These are phyloP conservation scores for Hecatera dysodea DNA, from an alignment of 2,888 invertebrate genomes.

Conservation along the genomic window DNA sequence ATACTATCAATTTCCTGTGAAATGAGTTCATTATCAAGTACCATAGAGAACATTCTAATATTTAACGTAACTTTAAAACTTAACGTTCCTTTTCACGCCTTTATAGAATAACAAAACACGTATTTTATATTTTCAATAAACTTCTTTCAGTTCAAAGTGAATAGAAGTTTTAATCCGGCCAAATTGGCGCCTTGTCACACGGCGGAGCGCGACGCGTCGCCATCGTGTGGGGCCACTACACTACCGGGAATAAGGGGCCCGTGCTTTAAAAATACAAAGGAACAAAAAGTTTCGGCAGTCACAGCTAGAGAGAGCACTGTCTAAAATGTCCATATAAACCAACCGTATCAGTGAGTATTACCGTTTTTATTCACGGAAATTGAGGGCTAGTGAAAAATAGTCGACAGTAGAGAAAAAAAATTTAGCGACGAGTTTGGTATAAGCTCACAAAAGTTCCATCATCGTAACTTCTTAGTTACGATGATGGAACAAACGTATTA, in stretches of 20 bases:
- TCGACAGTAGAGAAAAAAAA: no score
- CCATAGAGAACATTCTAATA: neutral
- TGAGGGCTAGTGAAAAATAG: no score
- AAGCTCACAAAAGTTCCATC: no score
- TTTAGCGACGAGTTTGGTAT: no score
- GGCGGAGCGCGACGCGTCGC: slow-evolving; percentile 59
- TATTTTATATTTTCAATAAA: slow-evolving; percentile 66
- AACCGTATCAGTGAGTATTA: neutral
- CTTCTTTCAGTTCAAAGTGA: slow-evolving; percentile 66
- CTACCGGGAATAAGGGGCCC: slow-evolving; percentile 16
- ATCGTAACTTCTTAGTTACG: no score
- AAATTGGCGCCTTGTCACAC: slow-evolving; percentile 70
- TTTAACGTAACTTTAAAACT: neutral
- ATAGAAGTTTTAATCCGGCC: slow-evolving; percentile 68
- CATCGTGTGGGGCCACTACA: slow-evolving; percentile 33
- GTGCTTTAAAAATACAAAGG: neutral
- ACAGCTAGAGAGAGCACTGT: neutral
- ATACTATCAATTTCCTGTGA: no score
- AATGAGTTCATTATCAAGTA: no score
- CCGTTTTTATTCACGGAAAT: no score
- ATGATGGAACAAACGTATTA: no score
- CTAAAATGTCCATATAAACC: neutral
- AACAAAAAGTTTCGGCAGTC: neutral
- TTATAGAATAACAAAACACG: slow-evolving; percentile 52
- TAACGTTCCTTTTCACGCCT: slow-evolving; percentile 7